Evolutionary conservation across 2,888 invertebrate genomes (phyloP), one percentile per base, ranked within the genome.

Genomic region (Orchestes rusci): DNA sequence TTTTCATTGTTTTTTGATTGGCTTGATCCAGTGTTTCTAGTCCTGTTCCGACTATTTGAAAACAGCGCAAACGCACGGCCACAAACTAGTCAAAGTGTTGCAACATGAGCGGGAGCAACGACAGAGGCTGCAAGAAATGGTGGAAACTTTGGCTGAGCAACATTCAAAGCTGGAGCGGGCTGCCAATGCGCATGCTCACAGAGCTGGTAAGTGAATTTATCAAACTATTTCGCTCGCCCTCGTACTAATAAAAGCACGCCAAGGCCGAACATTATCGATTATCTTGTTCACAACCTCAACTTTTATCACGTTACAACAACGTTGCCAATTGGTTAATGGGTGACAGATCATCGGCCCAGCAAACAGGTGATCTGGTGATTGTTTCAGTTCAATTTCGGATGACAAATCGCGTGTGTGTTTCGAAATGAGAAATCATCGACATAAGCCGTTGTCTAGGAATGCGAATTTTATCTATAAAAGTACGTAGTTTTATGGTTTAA

Each of bases 71-170:
- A 80, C 80, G 17, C 93, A 96, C 56, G 91, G 91, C 38, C 82
- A 86, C 46, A 89, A 94, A 56, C 91, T 96, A 90, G 87, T 88
- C 55, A 85, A 89, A 56, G 80, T 92, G 66, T 71, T 97, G 51
- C 90, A 94, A 57, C 90, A 93, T 68, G 96, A 99, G 65, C 83
- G 95, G 16, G 94, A 96, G 55, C 94, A 96, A 70, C 82, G 94
- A 60, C 77, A 85, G 65, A 79, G 92, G 34, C 73, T 95, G 51
- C 93, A 95, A 63, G 95, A 95, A 62, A 91, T 99, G 73, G 92
- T 99, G 12, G 97, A 99, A 66, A 94, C 95, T 61, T 75, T 99
- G 50, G 99, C 99, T 10, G 80, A 92, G 55, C 99, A 99, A 66
- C 97, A 96, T 68, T 93, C 94, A 43, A 87, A 86, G 59, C 74